Evolutionary conservation across 2,113 vertebrate species (phyloP), one percentile per base, ranked within the genome.

Genomic region (rabbit (Oryctolagus cuniculus)): DNA sequence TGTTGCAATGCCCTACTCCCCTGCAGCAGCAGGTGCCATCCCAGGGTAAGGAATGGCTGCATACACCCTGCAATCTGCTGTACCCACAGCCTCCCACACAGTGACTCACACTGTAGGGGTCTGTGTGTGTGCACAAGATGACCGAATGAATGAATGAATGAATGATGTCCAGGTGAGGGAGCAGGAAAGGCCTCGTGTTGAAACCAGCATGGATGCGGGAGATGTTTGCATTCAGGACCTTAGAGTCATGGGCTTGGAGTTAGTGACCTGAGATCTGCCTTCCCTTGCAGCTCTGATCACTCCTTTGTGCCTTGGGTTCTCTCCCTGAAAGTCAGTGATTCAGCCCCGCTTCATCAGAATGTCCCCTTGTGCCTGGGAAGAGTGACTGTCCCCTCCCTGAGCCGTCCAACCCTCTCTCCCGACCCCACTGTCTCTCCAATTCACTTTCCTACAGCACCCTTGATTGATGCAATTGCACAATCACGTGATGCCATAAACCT

Each of bases 381-480:
- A 83, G 67, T 4, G 4, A 19, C 64, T 72, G 17, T 70, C 51
- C 12, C 74, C 74, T 77, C 15, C 63, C 21, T 24, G 51, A 29
- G 19, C 10, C 16, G 36, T 34, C 10, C 51, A 8, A 12, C 24
- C 78, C 53, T 38, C 66, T 38, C 3, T 27, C 27, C 36, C 6
- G 0, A 67, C 38, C 58, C 61, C 11, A 0, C 31, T 44, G n/a
- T 21, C 49, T 81, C 64, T 93, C 31, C 38, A 17, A 4, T 34
- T 75, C 72, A 9, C 61, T 77, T 93, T 89, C 83, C 84, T 70
- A 85, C 83, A 67, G 91, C 49, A 24, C 72, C 77, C 83, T 75
- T 53, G 15, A 27, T 36, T 27, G 69, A 78, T 34, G 5, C 80
- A 91, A 78, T 87, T 36, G 38, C 38, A 31, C 78, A 53, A 79